Conservation (phyloP, 2,113 vertebrate genomes). For the Pelmatolapia mariae region DNA sequence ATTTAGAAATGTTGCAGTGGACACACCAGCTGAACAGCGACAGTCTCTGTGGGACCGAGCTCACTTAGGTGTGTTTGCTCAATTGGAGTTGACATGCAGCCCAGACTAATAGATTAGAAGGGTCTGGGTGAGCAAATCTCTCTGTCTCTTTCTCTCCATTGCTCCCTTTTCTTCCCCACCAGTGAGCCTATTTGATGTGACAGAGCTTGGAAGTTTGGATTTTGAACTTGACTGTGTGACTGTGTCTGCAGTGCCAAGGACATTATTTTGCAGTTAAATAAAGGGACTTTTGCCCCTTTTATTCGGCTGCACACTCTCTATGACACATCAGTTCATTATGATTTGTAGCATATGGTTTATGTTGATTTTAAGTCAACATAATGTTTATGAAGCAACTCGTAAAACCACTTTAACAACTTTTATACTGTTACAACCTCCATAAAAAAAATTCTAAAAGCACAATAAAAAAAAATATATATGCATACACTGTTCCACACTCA, state of each 20-base stretch:
- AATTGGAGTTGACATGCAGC: constrained; percentile 12
- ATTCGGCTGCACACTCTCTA: not conserved
- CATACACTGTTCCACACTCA: not conserved
- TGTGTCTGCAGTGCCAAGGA: not conserved
- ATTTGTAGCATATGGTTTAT: not conserved
- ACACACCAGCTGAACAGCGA: not conserved
- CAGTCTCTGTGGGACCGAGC: not conserved
- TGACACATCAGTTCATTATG: not conserved
- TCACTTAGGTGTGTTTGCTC: constrained; percentile 11
- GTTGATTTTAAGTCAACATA: not conserved
- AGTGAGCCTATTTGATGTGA: not conserved
- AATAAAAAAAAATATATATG: not conserved
- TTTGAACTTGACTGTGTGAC: not conserved
- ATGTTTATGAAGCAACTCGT: not conserved
- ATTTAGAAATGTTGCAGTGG: not conserved
- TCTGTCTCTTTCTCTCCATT: not conserved
- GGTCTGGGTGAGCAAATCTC: not conserved
- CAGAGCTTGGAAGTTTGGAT: not conserved
- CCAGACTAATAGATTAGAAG: constrained; percentile 20
- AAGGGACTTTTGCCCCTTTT: not conserved
- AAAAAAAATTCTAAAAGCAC: not conserved
- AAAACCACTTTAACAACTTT: not conserved
- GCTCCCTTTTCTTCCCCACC: not conserved
- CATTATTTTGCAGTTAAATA: not conserved
- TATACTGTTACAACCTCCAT: not conserved